Conservation (phyloP, 1,140 invertebrate genomes). For the Archegozetes longisetosus region DNA sequence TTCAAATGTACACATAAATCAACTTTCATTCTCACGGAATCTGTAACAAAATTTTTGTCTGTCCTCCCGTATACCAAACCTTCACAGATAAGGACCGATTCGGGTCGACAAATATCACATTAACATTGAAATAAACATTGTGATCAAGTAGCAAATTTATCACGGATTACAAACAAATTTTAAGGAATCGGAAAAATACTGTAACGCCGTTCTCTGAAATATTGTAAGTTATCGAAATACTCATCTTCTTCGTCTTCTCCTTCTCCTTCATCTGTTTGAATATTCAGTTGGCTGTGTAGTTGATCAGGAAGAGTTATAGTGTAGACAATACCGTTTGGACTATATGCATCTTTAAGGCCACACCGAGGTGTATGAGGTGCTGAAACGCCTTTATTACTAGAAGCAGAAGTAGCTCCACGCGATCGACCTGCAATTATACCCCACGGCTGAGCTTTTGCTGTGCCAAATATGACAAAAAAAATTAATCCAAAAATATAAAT, state of each 20-base stretch:
- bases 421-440: not conserved
- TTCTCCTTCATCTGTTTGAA: not conserved
- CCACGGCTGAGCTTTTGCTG: slow-evolving; percentile 6
- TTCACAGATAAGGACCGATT: too few relatives aligned
- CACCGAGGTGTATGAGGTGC: not conserved
- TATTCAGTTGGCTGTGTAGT: not conserved
- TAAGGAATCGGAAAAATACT: slow-evolving; percentile 7
- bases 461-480: slow-evolving; percentile 5
- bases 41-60: too few relatives aligned
- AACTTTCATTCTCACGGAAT: too few relatives aligned
- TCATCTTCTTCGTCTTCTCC: slow-evolving; percentile 4
- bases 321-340: not conserved
- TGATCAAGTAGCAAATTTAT: too few relatives aligned
- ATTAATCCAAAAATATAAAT: slow-evolving; percentile 8
- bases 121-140: too few relatives aligned
- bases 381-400: not conserved
- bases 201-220: not conserved
- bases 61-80: too few relatives aligned
- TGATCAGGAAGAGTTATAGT: not conserved
- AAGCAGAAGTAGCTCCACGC: not conserved
- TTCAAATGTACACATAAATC: too few relatives aligned
- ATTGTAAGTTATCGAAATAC: not conserved
- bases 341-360: not conserved
- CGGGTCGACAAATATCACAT: too few relatives aligned
- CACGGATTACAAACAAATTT: not conserved